Conservation (phyloP, 2,888 invertebrate genomes). For the Geotrupes spiniger region DNA sequence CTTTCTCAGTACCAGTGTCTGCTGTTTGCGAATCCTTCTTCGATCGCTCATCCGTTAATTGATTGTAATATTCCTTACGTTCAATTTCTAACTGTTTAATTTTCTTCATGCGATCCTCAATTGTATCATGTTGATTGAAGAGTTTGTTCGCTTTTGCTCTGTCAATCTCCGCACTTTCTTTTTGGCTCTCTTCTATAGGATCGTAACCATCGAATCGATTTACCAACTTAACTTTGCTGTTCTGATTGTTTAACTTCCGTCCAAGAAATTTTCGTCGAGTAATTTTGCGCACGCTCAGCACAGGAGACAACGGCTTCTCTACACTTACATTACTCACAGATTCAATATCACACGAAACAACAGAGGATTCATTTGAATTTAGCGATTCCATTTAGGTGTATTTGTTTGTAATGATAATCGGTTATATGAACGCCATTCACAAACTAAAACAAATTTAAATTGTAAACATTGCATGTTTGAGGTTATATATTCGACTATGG, state of each 20-base stretch:
- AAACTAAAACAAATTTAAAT: too few relatives aligned
- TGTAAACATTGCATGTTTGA: too few relatives aligned
- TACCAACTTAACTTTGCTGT: slow-evolving; percentile 15
- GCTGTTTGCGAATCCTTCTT: too few relatives aligned
- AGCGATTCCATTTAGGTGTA: too few relatives aligned
- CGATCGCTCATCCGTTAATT: slow-evolving; percentile 8
- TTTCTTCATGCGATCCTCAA: slow-evolving; percentile 27
- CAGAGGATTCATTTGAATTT: slow-evolving; percentile 8
- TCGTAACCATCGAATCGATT: slow-evolving; percentile 22
- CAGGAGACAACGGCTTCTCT: slow-evolving; percentile 36
- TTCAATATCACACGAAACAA: slow-evolving; percentile 8
- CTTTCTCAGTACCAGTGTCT: slow-evolving; percentile 1
- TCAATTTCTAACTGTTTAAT: slow-evolving; percentile 30
- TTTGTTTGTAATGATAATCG: too few relatives aligned
- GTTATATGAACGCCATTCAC: too few relatives aligned
- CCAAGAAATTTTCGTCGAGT: slow-evolving; percentile 19
- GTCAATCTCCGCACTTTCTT: background rate
- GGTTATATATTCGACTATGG: too few relatives aligned
- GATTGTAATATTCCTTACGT: slow-evolving; percentile 14
- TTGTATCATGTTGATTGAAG: slow-evolving; percentile 6
- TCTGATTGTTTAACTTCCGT: slow-evolving; percentile 20
- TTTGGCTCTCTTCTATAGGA: slow-evolving; percentile 17
- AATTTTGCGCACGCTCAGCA: slow-evolving; percentile 31
- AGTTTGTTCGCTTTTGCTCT: background rate
- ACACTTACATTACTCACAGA: background rate